A percentile compares a stretch with the other conserved stretches of the same genome.
Evolutionary conservation across 1,140 invertebrate genomes (phyloP).

Genomic region (Berghia stephanieae): DNA sequence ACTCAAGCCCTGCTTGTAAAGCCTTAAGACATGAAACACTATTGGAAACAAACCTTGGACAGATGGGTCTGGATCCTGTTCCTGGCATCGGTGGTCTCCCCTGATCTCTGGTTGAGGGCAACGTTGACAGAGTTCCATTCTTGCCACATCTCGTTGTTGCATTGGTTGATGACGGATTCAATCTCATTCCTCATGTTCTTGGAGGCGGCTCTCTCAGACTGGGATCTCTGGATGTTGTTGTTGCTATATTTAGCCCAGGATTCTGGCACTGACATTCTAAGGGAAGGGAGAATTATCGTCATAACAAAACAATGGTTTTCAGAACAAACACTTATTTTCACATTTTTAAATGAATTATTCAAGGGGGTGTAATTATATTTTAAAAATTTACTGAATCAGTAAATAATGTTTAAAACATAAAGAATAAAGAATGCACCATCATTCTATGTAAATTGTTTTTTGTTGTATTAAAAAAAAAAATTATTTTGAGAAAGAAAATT

Average conservation of each 20-base stretch:
- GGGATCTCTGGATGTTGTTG: conserved; percentile 83
- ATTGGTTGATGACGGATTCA: conserved; percentile 83
- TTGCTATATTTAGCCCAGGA: conserved; percentile 90
- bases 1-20: too few relatives aligned
- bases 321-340: too few relatives aligned
- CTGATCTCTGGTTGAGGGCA: conserved; percentile 61
- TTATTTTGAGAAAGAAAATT: too few relatives aligned
- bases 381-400: too few relatives aligned
- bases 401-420: too few relatives aligned
- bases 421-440: too few relatives aligned
- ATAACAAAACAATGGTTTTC: not conserved
- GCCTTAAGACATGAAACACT: too few relatives aligned
- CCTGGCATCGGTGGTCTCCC: conserved; percentile 64
- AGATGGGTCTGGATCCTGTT: conserved; percentile 87
- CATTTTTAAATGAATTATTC: too few relatives aligned
- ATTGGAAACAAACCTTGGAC: conserved; percentile 75
- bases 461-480: too few relatives aligned
- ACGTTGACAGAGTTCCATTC: conserved; percentile 78
- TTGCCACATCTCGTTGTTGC: conserved; percentile 88
- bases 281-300: conserved; percentile 17
- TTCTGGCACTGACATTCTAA: conserved; percentile 81
- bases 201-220: conserved; percentile 83
- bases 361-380: too few relatives aligned
- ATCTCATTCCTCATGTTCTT: conserved; percentile 81
- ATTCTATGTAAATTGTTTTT: too few relatives aligned